phyloP scores from a whole-genome alignment of 2,113 vertebrate species.

The Formicarius rufipectus region DNA sequence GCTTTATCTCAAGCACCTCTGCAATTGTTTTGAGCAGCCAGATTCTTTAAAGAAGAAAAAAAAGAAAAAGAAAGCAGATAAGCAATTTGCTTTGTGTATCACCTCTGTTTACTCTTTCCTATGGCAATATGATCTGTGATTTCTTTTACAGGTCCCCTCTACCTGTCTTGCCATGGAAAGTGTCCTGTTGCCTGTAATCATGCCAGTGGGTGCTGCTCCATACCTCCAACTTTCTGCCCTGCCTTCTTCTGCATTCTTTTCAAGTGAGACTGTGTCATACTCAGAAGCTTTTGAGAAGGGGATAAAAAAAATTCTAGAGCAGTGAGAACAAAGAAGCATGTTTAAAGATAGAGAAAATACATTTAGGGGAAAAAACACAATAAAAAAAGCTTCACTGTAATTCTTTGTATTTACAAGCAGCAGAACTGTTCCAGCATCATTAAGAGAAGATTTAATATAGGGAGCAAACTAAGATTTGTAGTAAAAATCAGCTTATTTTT shows the following conservation, averaged over 20 bases:
- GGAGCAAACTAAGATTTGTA: neutral
- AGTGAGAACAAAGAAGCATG: neutral
- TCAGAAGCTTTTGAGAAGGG: neutral
- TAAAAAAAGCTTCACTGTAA: neutral
- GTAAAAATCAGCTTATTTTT: neutral
- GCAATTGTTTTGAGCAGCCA: neutral
- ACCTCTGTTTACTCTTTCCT: neutral
- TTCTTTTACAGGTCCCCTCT: neutral
- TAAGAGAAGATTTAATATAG: neutral
- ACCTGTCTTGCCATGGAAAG: neutral
- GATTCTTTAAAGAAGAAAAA: neutral
- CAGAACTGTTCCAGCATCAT: neutral
- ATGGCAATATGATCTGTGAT: neutral
- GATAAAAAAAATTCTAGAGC: neutral
- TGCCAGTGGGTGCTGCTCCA: neutral
- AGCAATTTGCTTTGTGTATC: neutral
- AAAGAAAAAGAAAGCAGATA: neutral
- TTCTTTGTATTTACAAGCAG: neutral
- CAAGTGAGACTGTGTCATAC: neutral
- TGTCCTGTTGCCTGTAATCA: neutral
- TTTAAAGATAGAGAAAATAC: neutral
- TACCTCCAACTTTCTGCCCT: neutral
- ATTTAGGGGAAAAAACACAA: neutral
- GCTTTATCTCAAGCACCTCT: neutral
- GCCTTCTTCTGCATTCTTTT: neutral